Percentiles rank a stretch among this genome's conserved stretches.
Conservation (phyloP, 2,797 vertebrate genomes). For the Pipistrellus nathusii region DNA sequence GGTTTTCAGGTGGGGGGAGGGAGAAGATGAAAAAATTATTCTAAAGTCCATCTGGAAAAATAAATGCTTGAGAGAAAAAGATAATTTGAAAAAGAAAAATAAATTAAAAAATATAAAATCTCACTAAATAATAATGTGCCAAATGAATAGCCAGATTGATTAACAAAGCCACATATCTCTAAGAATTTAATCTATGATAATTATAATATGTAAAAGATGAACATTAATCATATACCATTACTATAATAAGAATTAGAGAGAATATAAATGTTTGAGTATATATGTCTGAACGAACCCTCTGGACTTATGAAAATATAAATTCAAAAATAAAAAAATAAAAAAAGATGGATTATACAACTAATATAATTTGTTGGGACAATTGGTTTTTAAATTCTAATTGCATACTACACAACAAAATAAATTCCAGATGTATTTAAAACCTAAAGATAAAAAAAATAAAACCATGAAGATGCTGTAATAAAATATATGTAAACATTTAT, state of each 20-base stretch:
- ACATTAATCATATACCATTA: background rate
- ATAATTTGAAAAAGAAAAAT: background rate
- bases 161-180: slow-evolving; percentile 19
- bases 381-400: slow-evolving; percentile 28
- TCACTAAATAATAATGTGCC: slow-evolving; percentile 22
- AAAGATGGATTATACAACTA: slow-evolving; percentile 36
- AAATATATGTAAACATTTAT: slow-evolving; percentile 52
- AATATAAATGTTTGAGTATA: background rate
- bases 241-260: background rate
- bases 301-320: slow-evolving; percentile 7
- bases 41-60: slow-evolving; percentile 10
- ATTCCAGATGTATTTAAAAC: background rate
- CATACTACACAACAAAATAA: slow-evolving; percentile 11
- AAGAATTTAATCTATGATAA: slow-evolving; percentile 40
- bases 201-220: slow-evolving; percentile 25
- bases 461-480: background rate
- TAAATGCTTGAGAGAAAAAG: slow-evolving; percentile 45
- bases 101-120: background rate
- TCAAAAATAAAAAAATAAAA: background rate
- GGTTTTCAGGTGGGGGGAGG: background rate
- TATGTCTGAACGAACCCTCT: background rate
- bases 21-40: slow-evolving; percentile 36
- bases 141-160: background rate
- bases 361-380: background rate
- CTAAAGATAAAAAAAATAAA: slow-evolving; percentile 23